Evolutionary conservation across 2,797 vertebrate genomes (phyloP).

Genomic region (Gadopsis marmoratus): DNA sequence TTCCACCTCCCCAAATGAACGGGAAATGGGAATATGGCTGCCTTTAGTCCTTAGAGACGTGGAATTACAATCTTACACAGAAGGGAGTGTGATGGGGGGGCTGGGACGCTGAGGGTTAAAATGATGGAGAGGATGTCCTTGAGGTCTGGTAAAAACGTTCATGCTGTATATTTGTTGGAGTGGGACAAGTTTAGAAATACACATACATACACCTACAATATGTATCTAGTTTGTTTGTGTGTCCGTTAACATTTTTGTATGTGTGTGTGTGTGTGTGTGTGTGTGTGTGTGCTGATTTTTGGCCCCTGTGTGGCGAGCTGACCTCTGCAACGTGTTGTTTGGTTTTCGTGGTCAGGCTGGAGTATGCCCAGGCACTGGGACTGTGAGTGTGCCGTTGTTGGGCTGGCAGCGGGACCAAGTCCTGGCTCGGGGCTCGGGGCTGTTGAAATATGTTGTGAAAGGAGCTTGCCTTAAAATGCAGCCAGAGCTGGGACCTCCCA

Average conservation of each 20-base stretch:
- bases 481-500: constrained; percentile 67
- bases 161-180: constrained; percentile 18
- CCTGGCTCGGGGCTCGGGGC: constrained; percentile 64
- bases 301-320: constrained; percentile 44
- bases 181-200: background rate
- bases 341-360: constrained; percentile 71
- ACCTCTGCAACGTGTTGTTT: constrained; percentile 70
- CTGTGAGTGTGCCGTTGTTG: constrained; percentile 41
- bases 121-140: constrained; percentile 20
- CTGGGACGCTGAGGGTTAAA: constrained; percentile 7
- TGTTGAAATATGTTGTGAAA: constrained; percentile 73
- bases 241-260: constrained; percentile 15
- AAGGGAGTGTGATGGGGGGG: constrained; percentile 11
- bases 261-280: constrained; percentile 24
- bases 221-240: constrained; percentile 20
- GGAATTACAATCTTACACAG: constrained; percentile 51
- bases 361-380: constrained; percentile 70
- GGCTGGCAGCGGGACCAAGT: constrained; percentile 56
- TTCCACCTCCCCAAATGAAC: constrained; percentile 60
- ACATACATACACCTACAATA: too few species aligned
- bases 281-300: constrained; percentile 66
- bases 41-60: constrained; percentile 39
- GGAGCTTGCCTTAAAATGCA: constrained; percentile 50
- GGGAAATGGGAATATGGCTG: constrained; percentile 71
- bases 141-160: constrained; percentile 48